Conservation (phyloP, 2,113 vertebrate species). For the Colistium nudipinnis region DNA sequence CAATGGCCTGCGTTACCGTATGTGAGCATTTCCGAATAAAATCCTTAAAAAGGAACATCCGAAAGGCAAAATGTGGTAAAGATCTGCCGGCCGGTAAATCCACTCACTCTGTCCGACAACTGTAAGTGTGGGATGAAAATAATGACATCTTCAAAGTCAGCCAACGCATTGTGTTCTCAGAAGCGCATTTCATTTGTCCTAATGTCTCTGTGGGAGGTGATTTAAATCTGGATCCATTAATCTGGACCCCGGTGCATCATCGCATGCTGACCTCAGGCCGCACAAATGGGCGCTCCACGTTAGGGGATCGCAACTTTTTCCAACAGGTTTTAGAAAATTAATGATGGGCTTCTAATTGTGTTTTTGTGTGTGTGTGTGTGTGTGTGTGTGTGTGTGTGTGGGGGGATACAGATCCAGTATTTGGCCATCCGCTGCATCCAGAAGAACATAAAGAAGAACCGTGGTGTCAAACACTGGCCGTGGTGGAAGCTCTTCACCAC, state of each 20-base stretch:
- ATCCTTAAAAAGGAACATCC: too few species aligned
- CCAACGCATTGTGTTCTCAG: not conserved
- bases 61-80: too few species aligned
- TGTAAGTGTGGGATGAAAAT: not conserved
- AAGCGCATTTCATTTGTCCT: not conserved
- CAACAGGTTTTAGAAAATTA: too few species aligned
- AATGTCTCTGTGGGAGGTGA: not conserved
- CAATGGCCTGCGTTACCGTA: too few species aligned
- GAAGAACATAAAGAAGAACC: slow-evolving; percentile 98
- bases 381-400: slow-evolving; percentile 5
- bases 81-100: too few species aligned
- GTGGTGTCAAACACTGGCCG: slow-evolving; percentile 92
- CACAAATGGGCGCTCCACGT: not conserved
- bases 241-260: not conserved
- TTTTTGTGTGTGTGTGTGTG: not conserved
- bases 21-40: too few species aligned
- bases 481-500: slow-evolving; percentile 98
- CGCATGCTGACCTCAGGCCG: not conserved
- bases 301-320: not conserved
- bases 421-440: slow-evolving; percentile 97
- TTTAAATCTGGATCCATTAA: not conserved
- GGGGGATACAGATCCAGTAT: slow-evolving; percentile 94
- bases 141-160: not conserved
- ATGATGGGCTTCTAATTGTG: too few species aligned
- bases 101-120: not conserved